A percentile compares a stretch with the other conserved stretches of the same genome.
These are phyloP conservation scores for Triops cancriformis DNA, from an alignment of 1,140 invertebrate species.

Conservation along the genomic window DNA sequence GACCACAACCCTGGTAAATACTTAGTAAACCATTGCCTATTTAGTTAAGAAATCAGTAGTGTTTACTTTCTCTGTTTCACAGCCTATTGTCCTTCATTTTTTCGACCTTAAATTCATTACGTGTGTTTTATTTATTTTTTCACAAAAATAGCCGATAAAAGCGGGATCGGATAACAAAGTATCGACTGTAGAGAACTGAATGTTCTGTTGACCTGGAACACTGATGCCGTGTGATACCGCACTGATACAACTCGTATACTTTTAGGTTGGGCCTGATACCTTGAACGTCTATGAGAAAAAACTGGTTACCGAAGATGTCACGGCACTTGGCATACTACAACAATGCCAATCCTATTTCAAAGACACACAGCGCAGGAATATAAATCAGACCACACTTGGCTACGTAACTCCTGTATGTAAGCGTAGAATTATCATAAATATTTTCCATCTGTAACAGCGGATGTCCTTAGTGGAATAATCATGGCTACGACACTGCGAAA, in stretches of 20 bases:
- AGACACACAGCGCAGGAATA: constrained; percentile 53
- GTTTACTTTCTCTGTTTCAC: no score
- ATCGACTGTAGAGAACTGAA: no score
- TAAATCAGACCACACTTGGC: constrained; percentile 64
- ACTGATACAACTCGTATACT: neutral
- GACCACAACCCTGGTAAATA: no score
- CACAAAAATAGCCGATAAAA: no score
- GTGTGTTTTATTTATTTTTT: no score
- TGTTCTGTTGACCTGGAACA: neutral
- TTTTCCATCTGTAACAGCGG: constrained; percentile 23
- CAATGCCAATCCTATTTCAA: constrained; percentile 49
- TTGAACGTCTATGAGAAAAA: neutral
- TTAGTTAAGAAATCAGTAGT: no score
- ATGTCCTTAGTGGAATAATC: constrained; percentile 75
- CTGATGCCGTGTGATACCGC: neutral
- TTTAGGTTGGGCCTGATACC: neutral
- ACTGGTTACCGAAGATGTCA: neutral
- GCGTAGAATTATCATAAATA: constrained; percentile 27
- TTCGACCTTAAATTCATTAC: no score
- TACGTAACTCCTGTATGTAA: constrained; percentile 80
- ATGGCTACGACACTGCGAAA: constrained; percentile 89
- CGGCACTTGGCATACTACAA: neutral
- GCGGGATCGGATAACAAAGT: no score
- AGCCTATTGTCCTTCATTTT: no score
- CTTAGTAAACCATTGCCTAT: no score